Percentiles rank a stretch among this genome's conserved stretches.
These are phyloP conservation scores for Phlogophora meticulosa DNA, from an alignment of 2,888 invertebrate species.

Conservation along the genomic window DNA sequence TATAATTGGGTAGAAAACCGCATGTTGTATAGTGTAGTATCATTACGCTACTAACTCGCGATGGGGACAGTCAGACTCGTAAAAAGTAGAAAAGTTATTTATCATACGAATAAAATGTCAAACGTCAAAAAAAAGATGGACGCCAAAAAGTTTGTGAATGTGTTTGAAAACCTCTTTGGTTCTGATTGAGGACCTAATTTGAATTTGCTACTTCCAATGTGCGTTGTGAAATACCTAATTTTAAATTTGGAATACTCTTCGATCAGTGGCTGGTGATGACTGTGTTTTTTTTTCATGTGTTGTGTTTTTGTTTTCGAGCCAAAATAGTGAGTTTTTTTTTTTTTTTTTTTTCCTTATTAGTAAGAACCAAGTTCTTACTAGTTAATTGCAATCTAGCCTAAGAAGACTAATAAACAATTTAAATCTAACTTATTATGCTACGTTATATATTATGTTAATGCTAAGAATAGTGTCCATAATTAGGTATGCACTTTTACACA, in stretches of 20 bases:
- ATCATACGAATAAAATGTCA: constrained; percentile 19
- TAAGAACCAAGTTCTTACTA: too few relatives aligned
- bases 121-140: constrained; percentile 4
- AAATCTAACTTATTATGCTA: too few relatives aligned
- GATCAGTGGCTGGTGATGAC: neutral
- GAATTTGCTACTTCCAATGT: constrained; percentile 22
- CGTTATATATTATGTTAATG: too few relatives aligned
- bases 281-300: constrained; percentile 22
- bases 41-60: constrained; percentile 73
- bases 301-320: neutral
- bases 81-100: constrained; percentile 41
- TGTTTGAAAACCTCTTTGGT: constrained; percentile 25
- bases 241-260: constrained; percentile 35
- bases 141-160: constrained; percentile 10
- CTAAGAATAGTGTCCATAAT: too few relatives aligned
- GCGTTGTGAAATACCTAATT: constrained; percentile 25
- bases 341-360: too few relatives aligned
- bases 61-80: constrained; percentile 68
- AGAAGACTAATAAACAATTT: too few relatives aligned
- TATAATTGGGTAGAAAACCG: constrained; percentile 77
- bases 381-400: too few relatives aligned
- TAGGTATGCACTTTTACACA: too few relatives aligned
- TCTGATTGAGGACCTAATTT: constrained; percentile 25
- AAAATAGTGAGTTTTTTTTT: constrained; percentile 20
- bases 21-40: constrained; percentile 70